Conservation (phyloP, 1,140 invertebrate genomes). For the Drosophila lini region DNA sequence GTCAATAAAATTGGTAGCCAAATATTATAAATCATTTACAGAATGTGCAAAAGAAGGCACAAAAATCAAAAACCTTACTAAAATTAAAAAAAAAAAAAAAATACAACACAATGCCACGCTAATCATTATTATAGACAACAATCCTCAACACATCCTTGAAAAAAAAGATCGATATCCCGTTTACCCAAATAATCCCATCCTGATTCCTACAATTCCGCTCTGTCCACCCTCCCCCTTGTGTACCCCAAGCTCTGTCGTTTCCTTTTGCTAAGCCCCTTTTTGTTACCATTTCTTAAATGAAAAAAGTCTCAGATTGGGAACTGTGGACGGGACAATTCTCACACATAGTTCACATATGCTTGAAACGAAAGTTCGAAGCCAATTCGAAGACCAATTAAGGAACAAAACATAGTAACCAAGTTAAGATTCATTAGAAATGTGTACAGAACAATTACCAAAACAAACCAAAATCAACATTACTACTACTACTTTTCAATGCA, state of each 20-base stretch:
- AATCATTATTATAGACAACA: slow-evolving; percentile 62
- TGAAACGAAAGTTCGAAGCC: slow-evolving; percentile 31
- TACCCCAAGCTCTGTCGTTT: slow-evolving; percentile 68
- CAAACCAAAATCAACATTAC: slow-evolving; percentile 38
- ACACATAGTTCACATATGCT: slow-evolving; percentile 85
- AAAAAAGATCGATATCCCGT: slow-evolving; percentile 50
- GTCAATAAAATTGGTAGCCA: slow-evolving; percentile 48
- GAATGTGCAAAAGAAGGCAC: slow-evolving; percentile 40
- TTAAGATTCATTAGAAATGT: slow-evolving; percentile 65
- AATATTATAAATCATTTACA: slow-evolving; percentile 35
- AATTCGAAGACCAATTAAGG: slow-evolving; percentile 36
- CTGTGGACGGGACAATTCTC: slow-evolving; percentile 86
- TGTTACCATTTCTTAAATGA: slow-evolving; percentile 69
- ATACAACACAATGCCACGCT: slow-evolving; percentile 53
- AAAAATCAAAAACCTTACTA: slow-evolving; percentile 53
- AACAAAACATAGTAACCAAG: slow-evolving; percentile 32
- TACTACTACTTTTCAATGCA: slow-evolving; percentile 56
- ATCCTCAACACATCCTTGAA: slow-evolving; percentile 70
- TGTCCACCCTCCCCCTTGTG: slow-evolving; percentile 38
- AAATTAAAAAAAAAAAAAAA: slow-evolving; percentile 19
- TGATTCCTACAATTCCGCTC: slow-evolving; percentile 44
- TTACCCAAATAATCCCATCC: slow-evolving; percentile 59
- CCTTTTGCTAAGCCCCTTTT: slow-evolving; percentile 64
- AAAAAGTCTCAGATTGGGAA: slow-evolving; percentile 85
- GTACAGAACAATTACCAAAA: slow-evolving; percentile 65